phyloP scores from a whole-genome alignment of 1,140 invertebrate species.

The Saccostrea glomerata region DNA sequence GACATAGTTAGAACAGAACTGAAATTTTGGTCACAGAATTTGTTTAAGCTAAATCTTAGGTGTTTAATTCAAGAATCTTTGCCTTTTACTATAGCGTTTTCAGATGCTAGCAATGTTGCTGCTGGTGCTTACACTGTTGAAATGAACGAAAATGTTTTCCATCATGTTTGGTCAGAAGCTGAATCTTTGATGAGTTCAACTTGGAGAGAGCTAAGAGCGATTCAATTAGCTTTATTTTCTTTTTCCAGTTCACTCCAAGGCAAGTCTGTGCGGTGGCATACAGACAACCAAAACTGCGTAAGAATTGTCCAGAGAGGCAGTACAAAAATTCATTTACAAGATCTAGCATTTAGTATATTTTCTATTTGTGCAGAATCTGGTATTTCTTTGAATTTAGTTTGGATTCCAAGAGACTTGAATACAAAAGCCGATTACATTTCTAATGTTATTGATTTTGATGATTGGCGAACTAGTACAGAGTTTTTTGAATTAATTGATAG shows the following conservation, averaged over 20 bases:
- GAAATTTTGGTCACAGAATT: neutral
- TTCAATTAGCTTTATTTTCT: neutral
- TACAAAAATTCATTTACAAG: neutral
- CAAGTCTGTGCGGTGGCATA: neutral
- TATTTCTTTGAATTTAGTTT: constrained; percentile 22
- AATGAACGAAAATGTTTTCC: constrained; percentile 19
- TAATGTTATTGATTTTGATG: constrained; percentile 49
- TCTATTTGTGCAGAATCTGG: neutral
- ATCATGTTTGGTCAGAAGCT: neutral
- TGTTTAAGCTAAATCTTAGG: neutral
- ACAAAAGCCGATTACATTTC: constrained; percentile 40
- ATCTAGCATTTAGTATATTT: neutral
- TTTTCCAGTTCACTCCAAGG: too few relatives aligned
- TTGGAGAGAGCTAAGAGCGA: neutral
- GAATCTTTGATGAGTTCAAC: neutral
- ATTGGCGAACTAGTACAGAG: constrained; percentile 24
- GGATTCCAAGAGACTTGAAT: constrained; percentile 45
- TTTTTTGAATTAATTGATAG: constrained; percentile 50
- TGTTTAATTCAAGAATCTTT: too few relatives aligned
- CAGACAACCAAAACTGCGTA: constrained; percentile 22
- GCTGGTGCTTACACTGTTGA: neutral
- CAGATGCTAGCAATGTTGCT: neutral
- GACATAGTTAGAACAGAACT: constrained; percentile 23
- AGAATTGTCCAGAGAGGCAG: neutral
- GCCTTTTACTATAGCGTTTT: neutral